phyloP scores from a whole-genome alignment of 2,113 vertebrate genomes.

The zebrafish (Danio rerio) region GRCz12tu NC_133197.1:35911001-35911500 shows the following conservation, averaged over 20 bases:
- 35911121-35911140: no score
- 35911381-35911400: background rate
- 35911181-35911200: background rate
- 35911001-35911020: no score
- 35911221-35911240: background rate
- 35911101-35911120: background rate
- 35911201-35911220: background rate
- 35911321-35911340: slow-evolving; percentile 7
- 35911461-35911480: slow-evolving; percentile 28
- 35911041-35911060: no score
- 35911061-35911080: no score
- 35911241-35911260: background rate
- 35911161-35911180: no score
- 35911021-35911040: no score
- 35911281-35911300: background rate
- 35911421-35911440: background rate
- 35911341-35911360: background rate
- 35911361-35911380: background rate
- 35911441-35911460: background rate
- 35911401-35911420: background rate
- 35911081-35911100: no score
- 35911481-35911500: slow-evolving; percentile 46
- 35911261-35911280: background rate
- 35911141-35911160: no score
- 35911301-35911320: slow-evolving; percentile 19